A percentile compares a stretch with the other conserved stretches of the same genome.
These are phyloP conservation scores for Drosophila ficusphila DNA, from an alignment of 1,140 invertebrate species.

Conservation along the genomic window DNA sequence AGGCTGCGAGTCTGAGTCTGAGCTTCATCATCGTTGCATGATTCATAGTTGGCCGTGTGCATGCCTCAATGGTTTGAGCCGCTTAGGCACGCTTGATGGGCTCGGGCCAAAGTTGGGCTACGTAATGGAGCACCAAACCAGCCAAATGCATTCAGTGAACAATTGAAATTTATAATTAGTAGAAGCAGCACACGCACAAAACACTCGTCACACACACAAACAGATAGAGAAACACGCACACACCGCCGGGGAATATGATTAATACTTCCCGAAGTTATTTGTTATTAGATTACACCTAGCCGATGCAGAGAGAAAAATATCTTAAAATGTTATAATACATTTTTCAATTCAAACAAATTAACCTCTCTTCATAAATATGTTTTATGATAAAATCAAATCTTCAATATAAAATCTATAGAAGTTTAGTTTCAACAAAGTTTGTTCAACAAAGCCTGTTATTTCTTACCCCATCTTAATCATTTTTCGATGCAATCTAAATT, in stretches of 20 bases:
- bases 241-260: conserved; percentile 67
- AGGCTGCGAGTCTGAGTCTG: conserved; percentile 14
- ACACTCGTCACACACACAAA: conserved; percentile 2
- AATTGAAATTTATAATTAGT: conserved; percentile 83
- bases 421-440: too few species aligned
- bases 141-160: conserved; percentile 62
- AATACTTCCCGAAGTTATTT: conserved; percentile 82
- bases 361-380: too few species aligned
- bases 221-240: too few species aligned
- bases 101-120: conserved; percentile 18
- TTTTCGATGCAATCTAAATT: not conserved
- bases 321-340: too few species aligned
- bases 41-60: conserved; percentile 54
- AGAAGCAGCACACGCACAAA: conserved; percentile 52
- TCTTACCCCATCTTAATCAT: not conserved
- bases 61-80: conserved; percentile 67
- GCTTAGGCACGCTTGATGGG: conserved; percentile 70
- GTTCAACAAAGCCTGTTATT: too few species aligned
- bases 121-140: conserved; percentile 54
- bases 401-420: too few species aligned
- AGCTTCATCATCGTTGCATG: conserved; percentile 44
- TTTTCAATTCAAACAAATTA: too few species aligned
- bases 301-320: not conserved
- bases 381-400: not conserved
- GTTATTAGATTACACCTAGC: conserved; percentile 76